Base-by-base conservation (phyloP, 2,888 invertebrate genomes). In the Eristalis pertinax region DNA sequence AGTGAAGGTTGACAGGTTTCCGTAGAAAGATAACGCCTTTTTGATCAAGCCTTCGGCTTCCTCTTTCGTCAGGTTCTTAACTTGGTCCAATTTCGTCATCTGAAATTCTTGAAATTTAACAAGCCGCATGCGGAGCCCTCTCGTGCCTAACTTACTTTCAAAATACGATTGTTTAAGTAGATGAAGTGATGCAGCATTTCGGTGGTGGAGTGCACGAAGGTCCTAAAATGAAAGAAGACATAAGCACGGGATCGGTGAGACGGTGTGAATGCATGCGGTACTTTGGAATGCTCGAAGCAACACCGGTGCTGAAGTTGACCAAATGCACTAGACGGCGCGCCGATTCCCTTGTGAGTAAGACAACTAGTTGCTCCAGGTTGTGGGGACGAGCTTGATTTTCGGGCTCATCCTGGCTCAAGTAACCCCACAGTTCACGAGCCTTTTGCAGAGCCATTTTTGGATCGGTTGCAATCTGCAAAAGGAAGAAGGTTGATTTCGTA, bases 381-480 rank as follows among this genome's bases (percentile, higher is more conserved):
- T 95, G 94, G 0, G 97, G 97, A 43, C 96, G 94, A 4, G 96
- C 96, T 93, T 97, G 97, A 93, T 97, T 97, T 93, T 97, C 97
- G 0, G 97, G 97, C 91, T 97, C 97, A 29, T 97, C 95, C 89
- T 95, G 93, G 90, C 97, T 97, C 73, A 97, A 93, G 56, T 94
- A 94, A 0, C 92, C 92, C 95, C 96, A 97, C 64, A 97, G 92
- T 89, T 96, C 95, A 89, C 95, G 95, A 1, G 96, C 96, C 91
- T 96, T 96, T 91, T 95, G 94, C 92, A 96, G 94, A 1, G 97
- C 97, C 77, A 95, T 92, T 88, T 95, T 96, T 0, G 97, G 97
- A 93, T 97, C 97, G 22, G 95, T 97, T 2, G 95, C 96, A 90
- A 97, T 94, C 97, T 97, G 90, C 10, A 80, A 69, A 19, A 91